Percentiles rank a stretch among this genome's conserved stretches.
Evolutionary conservation across 2,797 vertebrate species (phyloP).

Genomic region (Sebastolobus altivelis): DNA sequence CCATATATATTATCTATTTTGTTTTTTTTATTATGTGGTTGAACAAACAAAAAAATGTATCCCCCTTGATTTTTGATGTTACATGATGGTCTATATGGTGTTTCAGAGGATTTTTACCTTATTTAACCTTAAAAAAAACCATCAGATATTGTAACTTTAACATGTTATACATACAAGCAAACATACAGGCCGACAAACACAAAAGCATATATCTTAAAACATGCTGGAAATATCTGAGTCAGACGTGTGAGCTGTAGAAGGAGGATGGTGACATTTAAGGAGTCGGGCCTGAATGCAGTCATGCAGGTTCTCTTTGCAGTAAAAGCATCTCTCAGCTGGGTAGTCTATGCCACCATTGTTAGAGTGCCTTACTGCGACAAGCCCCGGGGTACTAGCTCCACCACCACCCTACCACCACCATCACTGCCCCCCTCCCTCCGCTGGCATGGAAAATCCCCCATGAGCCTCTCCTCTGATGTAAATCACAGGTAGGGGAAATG

Average conservation of each 20-base stretch:
- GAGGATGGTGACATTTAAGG: conserved; percentile 65
- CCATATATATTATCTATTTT: too few species aligned
- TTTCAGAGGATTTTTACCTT: not conserved
- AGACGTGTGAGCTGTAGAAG: conserved; percentile 9
- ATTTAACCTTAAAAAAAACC: not conserved
- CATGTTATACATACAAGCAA: not conserved
- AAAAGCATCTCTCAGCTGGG: conserved; percentile 71
- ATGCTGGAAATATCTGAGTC: conserved; percentile 19
- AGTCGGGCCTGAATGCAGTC: conserved; percentile 51
- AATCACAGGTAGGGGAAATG: conserved; percentile 81
- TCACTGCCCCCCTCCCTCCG: conserved; percentile 21
- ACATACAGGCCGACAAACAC: not conserved
- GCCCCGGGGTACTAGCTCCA: conserved; percentile 55
- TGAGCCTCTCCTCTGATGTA: conserved; percentile 80
- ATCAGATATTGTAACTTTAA: not conserved
- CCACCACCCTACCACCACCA: not conserved
- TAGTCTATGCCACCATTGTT: conserved; percentile 70
- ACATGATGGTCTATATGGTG: not conserved
- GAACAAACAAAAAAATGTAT: too few species aligned
- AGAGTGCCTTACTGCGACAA: conserved; percentile 67
- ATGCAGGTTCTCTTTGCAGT: conserved; percentile 64
- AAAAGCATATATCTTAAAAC: not conserved
- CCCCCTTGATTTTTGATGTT: not conserved
- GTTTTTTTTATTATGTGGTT: too few species aligned
- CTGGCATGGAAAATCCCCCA: conserved; percentile 74